Evolutionary conservation across 2,113 vertebrate species (phyloP).

Genomic region (Gymnorhina tibicen): DNA sequence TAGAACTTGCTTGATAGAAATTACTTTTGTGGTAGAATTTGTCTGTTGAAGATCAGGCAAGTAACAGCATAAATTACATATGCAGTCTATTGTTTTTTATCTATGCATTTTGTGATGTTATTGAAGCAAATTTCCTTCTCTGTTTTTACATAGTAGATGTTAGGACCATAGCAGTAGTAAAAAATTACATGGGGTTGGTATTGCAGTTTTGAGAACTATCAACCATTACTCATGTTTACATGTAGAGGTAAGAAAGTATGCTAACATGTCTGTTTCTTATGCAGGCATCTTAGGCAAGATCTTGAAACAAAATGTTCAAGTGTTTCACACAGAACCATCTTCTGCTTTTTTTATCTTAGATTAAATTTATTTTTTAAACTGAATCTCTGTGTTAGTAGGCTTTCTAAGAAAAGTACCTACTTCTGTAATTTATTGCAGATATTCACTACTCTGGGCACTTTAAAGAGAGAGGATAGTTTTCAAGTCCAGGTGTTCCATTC

Average conservation of each 20-base stretch:
- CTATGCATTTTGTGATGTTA: background rate
- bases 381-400: background rate
- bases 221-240: accelerated
- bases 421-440: background rate
- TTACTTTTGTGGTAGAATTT: background rate
- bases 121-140: background rate
- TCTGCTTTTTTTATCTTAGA: background rate
- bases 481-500: background rate
- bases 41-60: background rate
- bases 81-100: background rate
- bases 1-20: background rate
- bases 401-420: background rate
- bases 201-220: background rate
- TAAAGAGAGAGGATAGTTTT: background rate
- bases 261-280: background rate
- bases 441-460: background rate
- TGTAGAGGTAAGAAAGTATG: background rate
- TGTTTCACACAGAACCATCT: background rate
- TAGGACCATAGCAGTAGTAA: background rate
- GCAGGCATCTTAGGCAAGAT: background rate
- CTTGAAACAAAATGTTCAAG: background rate
- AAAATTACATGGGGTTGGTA: background rate
- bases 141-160: background rate
- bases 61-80: background rate
- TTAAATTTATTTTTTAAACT: background rate